Percentiles rank a stretch among this genome's conserved stretches.
These are phyloP conservation scores for Cardiocondyla obscurior DNA, from an alignment of 1,140 invertebrate species.

Conservation along the genomic window DNA sequence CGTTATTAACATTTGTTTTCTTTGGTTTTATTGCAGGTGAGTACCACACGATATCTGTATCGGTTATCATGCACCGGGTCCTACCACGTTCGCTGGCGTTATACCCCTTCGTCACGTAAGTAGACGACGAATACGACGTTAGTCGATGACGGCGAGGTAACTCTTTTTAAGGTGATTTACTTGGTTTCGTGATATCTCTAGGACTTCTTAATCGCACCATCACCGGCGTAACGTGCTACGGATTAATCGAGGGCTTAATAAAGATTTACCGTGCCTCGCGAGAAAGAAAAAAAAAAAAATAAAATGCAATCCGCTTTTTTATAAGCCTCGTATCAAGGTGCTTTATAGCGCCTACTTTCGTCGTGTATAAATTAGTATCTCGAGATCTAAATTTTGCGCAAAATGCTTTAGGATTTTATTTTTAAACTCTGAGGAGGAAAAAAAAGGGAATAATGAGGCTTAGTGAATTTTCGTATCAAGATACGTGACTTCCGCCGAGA, in stretches of 20 bases:
- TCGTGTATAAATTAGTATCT: neutral
- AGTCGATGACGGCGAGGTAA: too few relatives aligned
- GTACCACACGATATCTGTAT: slow-evolving; percentile 48
- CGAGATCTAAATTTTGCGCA: neutral
- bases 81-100: neutral
- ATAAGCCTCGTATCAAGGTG: neutral
- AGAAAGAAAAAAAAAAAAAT: neutral
- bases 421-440: neutral
- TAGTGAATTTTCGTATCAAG: neutral
- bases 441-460: neutral
- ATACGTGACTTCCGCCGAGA: neutral
- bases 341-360: neutral
- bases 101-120: slow-evolving; percentile 48
- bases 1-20: slow-evolving; percentile 1
- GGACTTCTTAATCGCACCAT: slow-evolving; percentile 12
- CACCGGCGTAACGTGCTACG: neutral
- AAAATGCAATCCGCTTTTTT: neutral
- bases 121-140: too few relatives aligned
- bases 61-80: neutral
- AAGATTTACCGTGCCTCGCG: neutral
- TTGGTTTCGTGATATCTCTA: slow-evolving; percentile 22
- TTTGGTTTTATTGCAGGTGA: slow-evolving; percentile 65
- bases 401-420: neutral
- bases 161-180: slow-evolving; percentile 35
- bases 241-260: slow-evolving; percentile 12